These are phyloP conservation scores for Mus spretus DNA, from an alignment of 2,797 vertebrate species.

Conservation along the genomic window DNA sequence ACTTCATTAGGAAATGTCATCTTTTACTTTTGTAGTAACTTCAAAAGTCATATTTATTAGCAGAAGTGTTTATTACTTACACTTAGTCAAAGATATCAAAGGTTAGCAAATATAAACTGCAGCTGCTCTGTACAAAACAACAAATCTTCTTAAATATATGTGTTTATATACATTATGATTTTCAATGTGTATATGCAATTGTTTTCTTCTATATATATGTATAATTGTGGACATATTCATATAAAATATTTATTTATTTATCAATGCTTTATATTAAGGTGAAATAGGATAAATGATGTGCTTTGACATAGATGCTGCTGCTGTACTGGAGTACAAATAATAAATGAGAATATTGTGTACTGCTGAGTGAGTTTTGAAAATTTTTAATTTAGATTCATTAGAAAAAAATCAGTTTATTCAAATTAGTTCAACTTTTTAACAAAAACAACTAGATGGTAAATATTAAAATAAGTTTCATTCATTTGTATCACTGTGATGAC, in stretches of 20 bases:
- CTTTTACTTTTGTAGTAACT: neutral
- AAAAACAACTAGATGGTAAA: neutral
- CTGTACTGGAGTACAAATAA: neutral
- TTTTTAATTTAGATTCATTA: neutral
- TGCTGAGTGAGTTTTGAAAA: constrained; percentile 4
- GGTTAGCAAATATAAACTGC: neutral
- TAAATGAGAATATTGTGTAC: neutral
- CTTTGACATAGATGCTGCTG: neutral
- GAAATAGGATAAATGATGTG: neutral
- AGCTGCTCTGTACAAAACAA: neutral
- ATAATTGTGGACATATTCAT: neutral
- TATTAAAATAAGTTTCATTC: neutral
- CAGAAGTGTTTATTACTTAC: constrained; percentile 31
- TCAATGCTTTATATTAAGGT: neutral
- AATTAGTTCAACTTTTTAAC: neutral
- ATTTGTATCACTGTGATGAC: neutral
- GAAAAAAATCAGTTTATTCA: neutral
- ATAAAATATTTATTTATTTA: neutral
- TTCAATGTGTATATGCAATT: neutral
- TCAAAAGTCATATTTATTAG: neutral
- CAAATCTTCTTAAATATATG: neutral
- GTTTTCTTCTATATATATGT: neutral
- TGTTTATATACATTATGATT: neutral
- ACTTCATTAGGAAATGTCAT: neutral
- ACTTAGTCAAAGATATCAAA: neutral